phyloP scores from a whole-genome alignment of 2,797 vertebrate genomes.

The Denticeps clupeoides region DNA sequence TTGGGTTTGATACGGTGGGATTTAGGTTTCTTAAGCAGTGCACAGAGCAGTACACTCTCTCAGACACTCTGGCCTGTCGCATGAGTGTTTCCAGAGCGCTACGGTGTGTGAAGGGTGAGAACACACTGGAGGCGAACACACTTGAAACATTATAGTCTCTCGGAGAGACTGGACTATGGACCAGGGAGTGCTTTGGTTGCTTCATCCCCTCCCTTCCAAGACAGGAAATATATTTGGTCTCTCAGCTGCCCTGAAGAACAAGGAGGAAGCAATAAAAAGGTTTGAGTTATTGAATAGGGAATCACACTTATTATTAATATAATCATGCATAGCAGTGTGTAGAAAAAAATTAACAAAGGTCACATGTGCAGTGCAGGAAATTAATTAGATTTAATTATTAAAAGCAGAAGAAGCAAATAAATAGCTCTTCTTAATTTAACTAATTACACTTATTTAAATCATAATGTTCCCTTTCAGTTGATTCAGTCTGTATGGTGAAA shows the following conservation, averaged over 20 bases:
- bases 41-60: no score
- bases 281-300: background rate
- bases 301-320: conserved; percentile 6
- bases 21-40: no score
- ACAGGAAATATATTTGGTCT: conserved; percentile 20
- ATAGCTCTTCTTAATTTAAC: no score
- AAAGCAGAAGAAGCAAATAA: no score
- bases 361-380: no score
- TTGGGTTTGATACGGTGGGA: no score
- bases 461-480: no score
- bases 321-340: conserved; percentile 3
- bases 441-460: no score
- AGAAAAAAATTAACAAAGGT: no score
- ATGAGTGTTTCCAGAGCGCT: background rate
- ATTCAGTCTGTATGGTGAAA: no score
- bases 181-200: conserved; percentile 5
- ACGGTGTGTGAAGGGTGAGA: background rate
- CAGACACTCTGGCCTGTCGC: no score
- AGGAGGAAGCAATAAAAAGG: conserved; percentile 16
- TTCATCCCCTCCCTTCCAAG: conserved; percentile 10
- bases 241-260: conserved; percentile 4
- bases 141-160: conserved; percentile 2
- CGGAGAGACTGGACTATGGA: background rate
- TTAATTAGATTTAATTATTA: no score
- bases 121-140: background rate